These are phyloP conservation scores for Apis mellifera DNA, from an alignment of 1,140 invertebrate species.

Conservation along the genomic window Amel_HAv3.1 CM009943.2:7941501-7942000, in stretches of 20 bases:
- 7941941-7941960: constrained; percentile 49
- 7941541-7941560: too few relatives aligned
- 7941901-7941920: constrained; percentile 56
- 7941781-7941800: constrained; percentile 66
- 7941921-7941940: constrained; percentile 13
- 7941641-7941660: constrained; percentile 62
- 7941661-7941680: constrained; percentile 55
- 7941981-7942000: constrained; percentile 54
- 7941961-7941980: constrained; percentile 66
- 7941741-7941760: constrained; percentile 74
- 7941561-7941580: not conserved
- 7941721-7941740: constrained; percentile 42
- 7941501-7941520: constrained; percentile 55
- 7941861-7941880: constrained; percentile 32
- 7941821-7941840: constrained; percentile 70
- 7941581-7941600: not conserved
- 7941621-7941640: constrained; percentile 77
- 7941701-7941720: constrained; percentile 25
- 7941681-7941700: not conserved
- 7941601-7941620: constrained; percentile 67
- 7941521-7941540: too few relatives aligned
- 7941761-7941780: constrained; percentile 40
- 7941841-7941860: too few relatives aligned
- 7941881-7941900: constrained; percentile 30
- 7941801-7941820: constrained; percentile 76